A percentile compares a stretch with the other conserved stretches of the same genome.
phyloP scores from a whole-genome alignment of 2,888 invertebrate genomes.

The Melolontha melolontha region DNA sequence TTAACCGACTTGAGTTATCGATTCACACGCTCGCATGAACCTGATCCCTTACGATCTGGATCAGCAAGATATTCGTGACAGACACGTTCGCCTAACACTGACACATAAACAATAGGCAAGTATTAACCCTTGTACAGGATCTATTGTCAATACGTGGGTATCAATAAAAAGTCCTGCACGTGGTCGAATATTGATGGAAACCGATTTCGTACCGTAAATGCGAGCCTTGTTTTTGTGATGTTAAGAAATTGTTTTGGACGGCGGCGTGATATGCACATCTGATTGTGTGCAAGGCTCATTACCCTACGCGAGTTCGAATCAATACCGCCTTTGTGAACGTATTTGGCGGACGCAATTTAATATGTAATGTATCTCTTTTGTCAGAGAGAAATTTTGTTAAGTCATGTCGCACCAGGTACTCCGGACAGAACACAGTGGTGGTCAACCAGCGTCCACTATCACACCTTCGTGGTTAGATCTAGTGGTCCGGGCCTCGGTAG shows the following conservation, averaged over 20 bases:
- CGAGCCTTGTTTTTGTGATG: constrained; percentile 34
- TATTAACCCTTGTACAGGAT: constrained; percentile 48
- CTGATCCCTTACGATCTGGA: constrained; percentile 14
- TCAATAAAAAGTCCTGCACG: constrained; percentile 46
- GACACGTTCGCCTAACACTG: constrained; percentile 25
- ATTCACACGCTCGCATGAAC: too few relatives aligned
- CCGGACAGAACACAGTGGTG: constrained; percentile 56
- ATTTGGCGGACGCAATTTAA: constrained; percentile 48
- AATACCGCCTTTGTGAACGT: constrained; percentile 49
- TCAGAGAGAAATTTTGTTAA: constrained; percentile 26
- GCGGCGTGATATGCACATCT: constrained; percentile 48
- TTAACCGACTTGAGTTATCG: too few relatives aligned
- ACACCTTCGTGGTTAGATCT: constrained; percentile 79
- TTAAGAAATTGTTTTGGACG: constrained; percentile 43
- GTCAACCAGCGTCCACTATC: constrained; percentile 57
- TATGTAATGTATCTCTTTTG: constrained; percentile 47
- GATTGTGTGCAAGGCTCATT: constrained; percentile 48
- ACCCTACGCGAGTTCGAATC: constrained; percentile 45
- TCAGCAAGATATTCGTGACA: constrained; percentile 17
- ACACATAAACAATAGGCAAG: constrained; percentile 49
- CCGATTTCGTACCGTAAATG: constrained; percentile 23
- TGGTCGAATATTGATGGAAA: constrained; percentile 38
- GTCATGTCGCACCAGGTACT: constrained; percentile 54
- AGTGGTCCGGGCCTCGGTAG: constrained; percentile 68
- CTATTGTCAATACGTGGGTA: constrained; percentile 39